phyloP scores from a whole-genome alignment of 1,140 invertebrate species.

The Venustaconcha ellipsiformis region DNA sequence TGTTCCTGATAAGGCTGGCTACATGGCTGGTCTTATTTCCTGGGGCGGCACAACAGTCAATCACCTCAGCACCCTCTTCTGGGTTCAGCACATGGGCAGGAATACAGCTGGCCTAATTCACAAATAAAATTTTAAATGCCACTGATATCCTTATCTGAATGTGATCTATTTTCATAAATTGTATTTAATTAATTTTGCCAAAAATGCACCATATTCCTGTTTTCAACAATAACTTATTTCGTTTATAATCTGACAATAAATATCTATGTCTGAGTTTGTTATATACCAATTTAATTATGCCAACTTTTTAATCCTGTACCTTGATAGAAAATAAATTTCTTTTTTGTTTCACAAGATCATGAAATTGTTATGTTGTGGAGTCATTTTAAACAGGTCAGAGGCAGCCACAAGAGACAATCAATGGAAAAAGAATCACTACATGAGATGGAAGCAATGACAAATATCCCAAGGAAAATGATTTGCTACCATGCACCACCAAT shows the following conservation, averaged over 20 bases:
- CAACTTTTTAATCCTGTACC: neutral
- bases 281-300: neutral
- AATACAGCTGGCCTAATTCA: slow-evolving; percentile 86
- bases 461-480: too few relatives aligned
- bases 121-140: slow-evolving; percentile 20
- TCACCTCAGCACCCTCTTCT: slow-evolving; percentile 75
- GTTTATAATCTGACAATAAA: neutral
- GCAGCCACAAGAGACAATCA: too few relatives aligned
- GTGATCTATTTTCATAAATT: neutral
- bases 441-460: too few relatives aligned
- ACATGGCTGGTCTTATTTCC: slow-evolving; percentile 96
- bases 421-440: too few relatives aligned
- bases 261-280: neutral
- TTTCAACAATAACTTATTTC: neutral
- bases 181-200: neutral
- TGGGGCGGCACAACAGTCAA: slow-evolving; percentile 96
- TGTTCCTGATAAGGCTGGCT: slow-evolving; percentile 84
- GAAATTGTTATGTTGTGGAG: too few relatives aligned
- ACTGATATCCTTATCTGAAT: neutral
- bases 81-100: slow-evolving; percentile 82
- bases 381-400: too few relatives aligned
- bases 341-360: too few relatives aligned
- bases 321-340: neutral
- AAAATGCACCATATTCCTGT: neutral
- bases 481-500: too few relatives aligned